These are phyloP conservation scores for Drosophila pseudotakahashii DNA, from an alignment of 2,888 invertebrate genomes.

Conservation along the genomic window DNA sequence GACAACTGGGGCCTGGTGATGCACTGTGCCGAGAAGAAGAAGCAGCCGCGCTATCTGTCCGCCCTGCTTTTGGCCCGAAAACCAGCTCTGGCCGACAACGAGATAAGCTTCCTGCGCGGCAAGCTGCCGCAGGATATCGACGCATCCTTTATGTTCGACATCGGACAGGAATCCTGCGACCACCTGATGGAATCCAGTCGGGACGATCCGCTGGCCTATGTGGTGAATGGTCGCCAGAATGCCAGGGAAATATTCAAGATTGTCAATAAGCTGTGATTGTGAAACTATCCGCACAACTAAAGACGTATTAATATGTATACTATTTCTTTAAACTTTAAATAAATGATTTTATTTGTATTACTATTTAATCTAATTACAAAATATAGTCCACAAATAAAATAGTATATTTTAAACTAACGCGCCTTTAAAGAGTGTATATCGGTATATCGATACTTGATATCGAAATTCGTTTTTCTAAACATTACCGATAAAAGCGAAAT, in stretches of 20 bases:
- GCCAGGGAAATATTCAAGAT: slow-evolving; percentile 76
- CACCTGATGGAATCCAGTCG: slow-evolving; percentile 80
- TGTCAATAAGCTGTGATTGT: slow-evolving; percentile 56
- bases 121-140: slow-evolving; percentile 89
- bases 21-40: slow-evolving; percentile 93
- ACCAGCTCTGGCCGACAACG: slow-evolving; percentile 86
- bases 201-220: slow-evolving; percentile 82
- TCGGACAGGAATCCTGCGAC: slow-evolving; percentile 88
- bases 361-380: neutral
- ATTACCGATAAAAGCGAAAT: too few species aligned
- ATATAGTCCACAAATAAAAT: neutral
- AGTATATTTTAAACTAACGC: neutral
- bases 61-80: slow-evolving; percentile 91
- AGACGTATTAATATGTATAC: neutral
- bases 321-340: neutral
- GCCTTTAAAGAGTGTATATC: neutral
- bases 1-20: slow-evolving; percentile 92
- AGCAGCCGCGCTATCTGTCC: slow-evolving; percentile 91
- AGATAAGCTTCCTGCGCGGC: slow-evolving; percentile 84
- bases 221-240: slow-evolving; percentile 79
- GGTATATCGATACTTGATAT: neutral
- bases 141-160: slow-evolving; percentile 92
- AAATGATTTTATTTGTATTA: neutral
- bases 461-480: too few species aligned
- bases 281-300: neutral